phyloP scores from a whole-genome alignment of 2,113 vertebrate genomes.

The Origma solitaria region DNA sequence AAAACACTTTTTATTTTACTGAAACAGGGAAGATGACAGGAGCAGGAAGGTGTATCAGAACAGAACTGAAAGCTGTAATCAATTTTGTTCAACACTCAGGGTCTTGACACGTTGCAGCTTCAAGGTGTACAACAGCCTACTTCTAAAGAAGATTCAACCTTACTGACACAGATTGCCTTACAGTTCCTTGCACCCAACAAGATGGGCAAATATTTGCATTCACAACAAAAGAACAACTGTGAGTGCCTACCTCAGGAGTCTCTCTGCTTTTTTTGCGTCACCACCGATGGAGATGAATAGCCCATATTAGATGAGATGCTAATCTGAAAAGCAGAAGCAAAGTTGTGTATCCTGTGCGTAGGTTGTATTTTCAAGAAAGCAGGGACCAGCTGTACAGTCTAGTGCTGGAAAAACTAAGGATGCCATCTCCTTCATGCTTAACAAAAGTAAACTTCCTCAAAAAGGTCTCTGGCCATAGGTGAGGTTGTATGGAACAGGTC shows the following conservation, averaged over 20 bases:
- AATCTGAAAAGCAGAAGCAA: not conserved
- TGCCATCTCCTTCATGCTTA: not conserved
- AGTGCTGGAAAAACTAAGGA: not conserved
- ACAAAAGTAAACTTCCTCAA: not conserved
- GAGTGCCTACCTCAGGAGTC: not conserved
- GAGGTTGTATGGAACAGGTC: not conserved
- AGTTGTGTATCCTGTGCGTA: not conserved
- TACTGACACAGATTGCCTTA: not conserved
- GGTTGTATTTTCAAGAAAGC: not conserved
- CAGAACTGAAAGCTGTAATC: not conserved
- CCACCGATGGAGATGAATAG: not conserved
- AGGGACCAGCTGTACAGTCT: not conserved
- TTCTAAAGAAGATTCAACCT: not conserved
- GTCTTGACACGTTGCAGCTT: not conserved
- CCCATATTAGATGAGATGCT: not conserved
- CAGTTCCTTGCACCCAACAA: not conserved
- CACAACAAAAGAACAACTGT: not conserved
- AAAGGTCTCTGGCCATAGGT: not conserved
- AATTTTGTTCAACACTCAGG: not conserved
- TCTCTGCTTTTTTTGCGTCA: not conserved
- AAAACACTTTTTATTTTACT: not conserved
- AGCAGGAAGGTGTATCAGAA: not conserved
- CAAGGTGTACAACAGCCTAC: not conserved
- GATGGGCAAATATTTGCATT: not conserved
- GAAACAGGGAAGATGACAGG: not conserved